Percentiles rank a stretch among this genome's conserved stretches.
Conservation (phyloP, 2,797 vertebrate species). For the Catamblyrhynchus diadema region DNA sequence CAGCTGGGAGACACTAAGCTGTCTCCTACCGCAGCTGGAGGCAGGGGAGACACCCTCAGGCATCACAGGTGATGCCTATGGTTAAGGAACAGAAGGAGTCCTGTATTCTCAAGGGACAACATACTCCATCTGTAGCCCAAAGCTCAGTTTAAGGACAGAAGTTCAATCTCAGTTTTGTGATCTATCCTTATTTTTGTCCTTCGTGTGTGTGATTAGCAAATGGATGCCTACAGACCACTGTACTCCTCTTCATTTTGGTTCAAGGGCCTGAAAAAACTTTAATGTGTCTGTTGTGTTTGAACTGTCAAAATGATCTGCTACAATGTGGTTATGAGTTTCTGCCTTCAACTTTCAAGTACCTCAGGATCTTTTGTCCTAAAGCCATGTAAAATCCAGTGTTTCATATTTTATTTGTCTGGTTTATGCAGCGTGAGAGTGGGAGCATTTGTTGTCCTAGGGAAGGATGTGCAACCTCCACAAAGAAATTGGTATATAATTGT, state of each 20-base stretch:
- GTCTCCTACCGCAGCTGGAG: not conserved
- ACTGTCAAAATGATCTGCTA: not conserved
- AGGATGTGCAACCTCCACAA: not conserved
- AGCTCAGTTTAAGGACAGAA: not conserved
- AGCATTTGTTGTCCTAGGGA: not conserved
- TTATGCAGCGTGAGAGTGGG: not conserved
- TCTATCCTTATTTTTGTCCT: not conserved
- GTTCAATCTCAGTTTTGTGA: not conserved
- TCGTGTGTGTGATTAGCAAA: not conserved
- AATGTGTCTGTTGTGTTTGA: not conserved
- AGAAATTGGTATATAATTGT: not conserved
- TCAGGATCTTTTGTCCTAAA: not conserved
- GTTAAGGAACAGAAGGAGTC: not conserved
- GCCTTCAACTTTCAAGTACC: not conserved
- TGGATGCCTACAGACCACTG: not conserved
- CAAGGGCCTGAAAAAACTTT: not conserved
- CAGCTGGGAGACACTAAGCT: not conserved
- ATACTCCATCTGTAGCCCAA: not conserved
- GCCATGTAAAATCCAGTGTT: not conserved
- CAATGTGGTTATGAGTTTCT: not conserved
- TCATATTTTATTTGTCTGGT: not conserved
- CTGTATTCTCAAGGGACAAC: not conserved
- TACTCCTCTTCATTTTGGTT: not conserved
- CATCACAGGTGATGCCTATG: not conserved
- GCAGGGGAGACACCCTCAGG: rapidly evolving